Evolutionary conservation across 1,140 invertebrate species (phyloP).

Genomic region (Fopius arisanus): DNA sequence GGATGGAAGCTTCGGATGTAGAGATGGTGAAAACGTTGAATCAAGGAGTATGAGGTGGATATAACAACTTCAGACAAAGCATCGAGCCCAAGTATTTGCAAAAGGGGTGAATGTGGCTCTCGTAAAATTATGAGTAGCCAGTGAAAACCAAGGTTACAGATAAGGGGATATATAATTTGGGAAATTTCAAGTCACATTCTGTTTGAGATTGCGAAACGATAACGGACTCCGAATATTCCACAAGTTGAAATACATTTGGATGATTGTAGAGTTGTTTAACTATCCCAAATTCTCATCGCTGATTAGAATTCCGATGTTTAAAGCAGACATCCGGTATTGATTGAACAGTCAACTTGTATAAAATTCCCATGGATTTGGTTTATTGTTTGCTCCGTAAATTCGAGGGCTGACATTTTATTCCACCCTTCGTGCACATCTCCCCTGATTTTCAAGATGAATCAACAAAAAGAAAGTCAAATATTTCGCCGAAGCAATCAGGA

Average conservation of each 20-base stretch:
- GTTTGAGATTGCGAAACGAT: constrained; percentile 45
- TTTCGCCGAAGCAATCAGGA: too few species aligned
- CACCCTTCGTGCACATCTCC: too few species aligned
- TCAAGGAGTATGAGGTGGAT: background rate
- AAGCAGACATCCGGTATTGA: too few species aligned
- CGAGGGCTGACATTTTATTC: too few species aligned
- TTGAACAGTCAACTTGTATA: too few species aligned
- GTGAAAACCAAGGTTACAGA: constrained; percentile 7
- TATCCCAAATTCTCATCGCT: constrained; percentile 24
- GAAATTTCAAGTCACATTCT: constrained; percentile 30
- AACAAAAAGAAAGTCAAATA: too few species aligned
- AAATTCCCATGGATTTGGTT: too few species aligned
- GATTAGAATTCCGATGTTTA: background rate
- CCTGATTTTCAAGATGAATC: too few species aligned
- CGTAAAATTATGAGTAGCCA: constrained; percentile 38
- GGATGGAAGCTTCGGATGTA: background rate
- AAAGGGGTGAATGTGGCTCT: constrained; percentile 29
- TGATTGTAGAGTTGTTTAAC: constrained; percentile 38
- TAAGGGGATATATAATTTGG: background rate
- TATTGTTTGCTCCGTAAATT: too few species aligned
- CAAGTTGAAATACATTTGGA: constrained; percentile 11
- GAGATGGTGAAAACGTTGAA: background rate
- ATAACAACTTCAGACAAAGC: constrained; percentile 42
- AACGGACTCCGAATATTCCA: constrained; percentile 35
- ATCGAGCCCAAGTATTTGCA: constrained; percentile 42